Evolutionary conservation across 2,888 invertebrate species (phyloP).

Genomic region (Syrphus vitripennis): DNA sequence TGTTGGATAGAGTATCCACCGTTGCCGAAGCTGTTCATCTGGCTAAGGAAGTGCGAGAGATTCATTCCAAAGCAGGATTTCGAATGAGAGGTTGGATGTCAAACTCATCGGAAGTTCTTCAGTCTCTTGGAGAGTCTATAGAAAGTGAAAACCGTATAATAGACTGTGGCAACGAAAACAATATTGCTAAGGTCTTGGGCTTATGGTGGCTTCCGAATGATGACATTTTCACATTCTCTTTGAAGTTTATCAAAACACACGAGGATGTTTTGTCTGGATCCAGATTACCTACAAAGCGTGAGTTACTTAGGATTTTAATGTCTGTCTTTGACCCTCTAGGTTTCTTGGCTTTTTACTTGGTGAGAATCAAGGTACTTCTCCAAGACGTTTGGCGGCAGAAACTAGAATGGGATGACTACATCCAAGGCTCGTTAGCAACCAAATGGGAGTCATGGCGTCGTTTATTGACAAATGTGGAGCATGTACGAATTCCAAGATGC

Average conservation of each 20-base stretch:
- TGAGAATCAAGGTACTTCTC: constrained; percentile 62
- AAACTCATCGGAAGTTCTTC: no score
- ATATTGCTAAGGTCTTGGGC: constrained; percentile 17
- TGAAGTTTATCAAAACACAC: background rate
- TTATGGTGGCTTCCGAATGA: background rate
- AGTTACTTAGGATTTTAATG: constrained; percentile 57
- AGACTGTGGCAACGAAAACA: background rate
- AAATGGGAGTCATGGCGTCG: constrained; percentile 47
- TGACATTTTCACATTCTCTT: background rate
- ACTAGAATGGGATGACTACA: constrained; percentile 51
- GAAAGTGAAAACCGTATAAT: no score
- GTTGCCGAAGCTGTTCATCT: background rate
- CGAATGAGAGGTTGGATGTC: no score
- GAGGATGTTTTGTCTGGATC: background rate
- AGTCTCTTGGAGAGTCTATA: no score
- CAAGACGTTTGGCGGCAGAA: constrained; percentile 38
- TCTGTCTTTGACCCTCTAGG: constrained; percentile 65
- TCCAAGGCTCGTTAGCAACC: constrained; percentile 21
- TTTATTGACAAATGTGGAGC: constrained; percentile 22
- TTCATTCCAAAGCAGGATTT: no score
- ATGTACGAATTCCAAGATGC: constrained; percentile 51
- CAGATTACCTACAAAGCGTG: constrained; percentile 52
- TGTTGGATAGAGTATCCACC: background rate
- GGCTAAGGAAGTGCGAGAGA: no score
- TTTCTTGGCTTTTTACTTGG: constrained; percentile 33